phyloP scores from a whole-genome alignment of 2,113 vertebrate genomes.

The Carassius auratus region DNA sequence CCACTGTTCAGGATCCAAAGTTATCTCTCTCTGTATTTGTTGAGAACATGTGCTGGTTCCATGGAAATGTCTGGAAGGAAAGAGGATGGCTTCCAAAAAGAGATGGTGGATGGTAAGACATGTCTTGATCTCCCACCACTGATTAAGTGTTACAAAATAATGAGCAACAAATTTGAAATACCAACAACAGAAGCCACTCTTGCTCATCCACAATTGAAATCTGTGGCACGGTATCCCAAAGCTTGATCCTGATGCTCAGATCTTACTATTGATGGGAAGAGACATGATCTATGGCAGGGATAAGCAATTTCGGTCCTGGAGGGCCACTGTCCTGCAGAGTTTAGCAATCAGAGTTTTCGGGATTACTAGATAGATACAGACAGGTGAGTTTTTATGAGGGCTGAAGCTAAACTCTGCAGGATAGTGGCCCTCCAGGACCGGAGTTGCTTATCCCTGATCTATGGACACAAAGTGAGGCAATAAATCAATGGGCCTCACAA shows the following conservation, averaged over 20 bases:
- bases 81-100: constrained; percentile 23
- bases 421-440: too few relatives aligned
- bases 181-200: constrained; percentile 21
- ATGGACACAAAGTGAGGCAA: constrained; percentile 45
- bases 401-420: too few relatives aligned
- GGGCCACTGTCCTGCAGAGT: too few relatives aligned
- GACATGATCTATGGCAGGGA: neutral
- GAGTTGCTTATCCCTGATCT: too few relatives aligned
- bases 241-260: constrained; percentile 37
- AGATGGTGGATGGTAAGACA: neutral
- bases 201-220: neutral
- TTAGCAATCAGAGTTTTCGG: too few relatives aligned
- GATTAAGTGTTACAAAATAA: constrained; percentile 31
- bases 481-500: constrained; percentile 44
- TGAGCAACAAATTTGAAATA: neutral
- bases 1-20: neutral
- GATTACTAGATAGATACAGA: too few relatives aligned
- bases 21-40: neutral
- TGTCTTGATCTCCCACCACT: constrained; percentile 32
- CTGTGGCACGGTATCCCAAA: constrained; percentile 26
- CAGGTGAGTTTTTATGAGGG: too few relatives aligned
- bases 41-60: constrained; percentile 28
- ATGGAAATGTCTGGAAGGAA: constrained; percentile 14
- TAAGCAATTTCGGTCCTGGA: too few relatives aligned
- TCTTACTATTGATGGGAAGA: constrained; percentile 9